These are phyloP conservation scores for Cirrhinus molitorella DNA, from an alignment of 2,797 vertebrate species.

Conservation along the genomic window DNA sequence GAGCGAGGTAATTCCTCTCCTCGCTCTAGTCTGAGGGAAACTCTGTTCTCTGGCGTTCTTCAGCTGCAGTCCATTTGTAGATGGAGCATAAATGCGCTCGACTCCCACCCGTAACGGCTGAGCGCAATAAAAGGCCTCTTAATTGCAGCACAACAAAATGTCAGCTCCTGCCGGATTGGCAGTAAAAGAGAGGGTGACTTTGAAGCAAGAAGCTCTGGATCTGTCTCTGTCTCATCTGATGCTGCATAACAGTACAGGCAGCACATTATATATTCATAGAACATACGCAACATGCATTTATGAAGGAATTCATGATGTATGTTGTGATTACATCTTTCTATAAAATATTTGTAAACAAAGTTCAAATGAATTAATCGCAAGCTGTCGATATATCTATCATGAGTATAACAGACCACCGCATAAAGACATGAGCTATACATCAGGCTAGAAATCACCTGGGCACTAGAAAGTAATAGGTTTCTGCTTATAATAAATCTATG, in stretches of 20 bases:
- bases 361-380: neutral
- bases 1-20: conserved; percentile 58
- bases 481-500: no score
- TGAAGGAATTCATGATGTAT: neutral
- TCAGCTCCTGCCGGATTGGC: neutral
- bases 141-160: conserved; percentile 74
- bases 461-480: no score
- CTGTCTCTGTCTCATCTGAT: neutral
- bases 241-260: neutral
- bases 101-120: conserved; percentile 70
- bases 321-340: neutral
- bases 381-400: neutral
- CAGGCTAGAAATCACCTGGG: no score
- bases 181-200: conserved; percentile 4
- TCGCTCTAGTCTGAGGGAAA: conserved; percentile 49
- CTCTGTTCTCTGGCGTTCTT: conserved; percentile 44
- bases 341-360: neutral
- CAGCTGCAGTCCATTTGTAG: conserved; percentile 67
- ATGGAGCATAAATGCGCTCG: conserved; percentile 68
- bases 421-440: no score
- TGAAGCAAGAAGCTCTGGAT: conserved; percentile 10
- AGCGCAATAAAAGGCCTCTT: conserved; percentile 75
- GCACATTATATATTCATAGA: neutral
- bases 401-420: no score
- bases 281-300: neutral